Evolutionary conservation across 2,888 invertebrate species (phyloP), one percentile per base, ranked within the genome.

Genomic region (Apodemia duryi): DNA sequence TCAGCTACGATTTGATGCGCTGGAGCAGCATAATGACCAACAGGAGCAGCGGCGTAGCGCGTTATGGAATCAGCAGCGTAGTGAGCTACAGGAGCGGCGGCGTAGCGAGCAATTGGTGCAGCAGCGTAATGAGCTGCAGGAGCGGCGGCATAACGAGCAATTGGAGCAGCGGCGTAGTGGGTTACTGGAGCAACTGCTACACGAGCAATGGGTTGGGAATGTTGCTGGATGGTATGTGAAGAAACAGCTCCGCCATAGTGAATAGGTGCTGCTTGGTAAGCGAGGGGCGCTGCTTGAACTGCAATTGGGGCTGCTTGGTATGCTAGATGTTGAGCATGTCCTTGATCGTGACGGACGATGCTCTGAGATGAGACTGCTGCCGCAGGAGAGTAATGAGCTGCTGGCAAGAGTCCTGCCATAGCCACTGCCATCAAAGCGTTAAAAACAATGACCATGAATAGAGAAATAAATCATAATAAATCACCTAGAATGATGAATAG

Each of bases 171-270:
- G n/a, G 79, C 72, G 66, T 74, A 75, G 70, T 73, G 69, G 29
- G 70, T 70, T 6, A 70, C 49, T 13, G 77, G 73, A 35, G 75
- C 68, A 43, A 81, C 75, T 2, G 77, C 68, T 54, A 72, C 70
- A 74, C 81, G 71, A 28, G 74, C 72, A 65, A 72, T 75, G 51
- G 70, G 72, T 68, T 85, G 83, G 71, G 84, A 85, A 70, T 85
- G 88, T 63, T 78, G 88, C 68, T 86, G 82, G 63, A 90, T 86
- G 75, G 81, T 78, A 70, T 88, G 88, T 13, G 82, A 80, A 6
- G 84, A 78, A 0, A 84, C 80, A 29, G 76, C 75, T 10, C 68
- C 68, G 35, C 72, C 73, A 72, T 77, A 75, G 67, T 74, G 71
- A 11, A 54, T 4, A 6, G 77, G 74, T 74, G 74, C 73, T 49